Evolutionary conservation across 2,113 vertebrate genomes (phyloP), one percentile per base, ranked within the genome.

Genomic region (Antigone vipio): DNA sequence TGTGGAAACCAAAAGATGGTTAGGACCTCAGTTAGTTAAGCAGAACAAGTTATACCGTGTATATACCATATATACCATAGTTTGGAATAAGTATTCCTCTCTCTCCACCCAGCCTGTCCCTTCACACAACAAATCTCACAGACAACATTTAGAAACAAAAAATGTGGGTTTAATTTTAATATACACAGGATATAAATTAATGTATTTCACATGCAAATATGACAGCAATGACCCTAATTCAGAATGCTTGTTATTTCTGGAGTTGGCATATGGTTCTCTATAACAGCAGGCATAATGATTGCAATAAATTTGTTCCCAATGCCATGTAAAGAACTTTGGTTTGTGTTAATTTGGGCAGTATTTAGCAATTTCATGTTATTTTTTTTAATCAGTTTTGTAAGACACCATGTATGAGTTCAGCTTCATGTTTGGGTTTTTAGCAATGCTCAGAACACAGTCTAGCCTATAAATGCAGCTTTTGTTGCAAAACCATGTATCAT

Each of bases 301-400:
- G 95, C 90, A 96, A 96, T 96, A 97, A 97, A 97, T 97, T 97
- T 95, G 67, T 78, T 97, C 79, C 62, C 97, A 97, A 97, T 97
- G 90, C 71, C 86, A 76, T 10, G 50, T 96, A 98, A 97, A 97
- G 94, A 97, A 95, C 86, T 96, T 92, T 97, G 95, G 98, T 98
- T 97, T 97, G 80, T 97, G 92, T 95, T 97, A 98, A 98, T 97
- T 94, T 93, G 73, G 88, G 71, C 78, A 96, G 93, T 97, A 91
- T 75, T 96, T 97, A 95, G 87, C n/a, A 96, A 96, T 97, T 97
- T 93, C 74, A 94, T 94, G 88, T 83, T 94, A 96, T 95, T 97
- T 94, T 96, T 97, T 95, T 49, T 14, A 92, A 94, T 96, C 75
- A 91, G 81, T 67, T 97, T 91, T 88, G 74, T 95, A 92, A 97